Evolutionary conservation across 2,888 invertebrate species (phyloP), one percentile per base, ranked within the genome.

Genomic region (Hypsopygia costalis): DNA sequence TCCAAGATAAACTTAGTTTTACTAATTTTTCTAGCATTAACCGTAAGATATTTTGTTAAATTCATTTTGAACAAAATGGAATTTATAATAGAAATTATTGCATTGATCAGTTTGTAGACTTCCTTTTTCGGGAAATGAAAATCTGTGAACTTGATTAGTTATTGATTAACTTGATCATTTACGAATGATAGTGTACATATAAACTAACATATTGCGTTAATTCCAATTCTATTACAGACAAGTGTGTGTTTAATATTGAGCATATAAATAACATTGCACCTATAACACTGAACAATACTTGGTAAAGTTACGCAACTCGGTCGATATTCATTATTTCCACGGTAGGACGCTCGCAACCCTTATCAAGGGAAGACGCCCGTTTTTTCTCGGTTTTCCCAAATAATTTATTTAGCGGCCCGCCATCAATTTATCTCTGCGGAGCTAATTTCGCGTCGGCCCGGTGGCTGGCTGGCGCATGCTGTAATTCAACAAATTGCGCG

Each of bases 401-500:
- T 88, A 87, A 88, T 88, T 88, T 88, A 88, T 88, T 88, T 87
- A 86, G 86, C 85, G 74, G 81, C 55, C 79, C 68, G 78, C 80
- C 86, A 76, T 86, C 88, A 85, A 88, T 88, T 87, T 87, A 87
- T 87, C 87, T 86, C 83, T 73, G 81, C 74, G 82, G 82, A 85
- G 88, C 88, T 88, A 88, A 88, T 88, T 88, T 87, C 81, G 81
- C 81, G 86, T 80, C 81, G 80, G 85, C 69, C 82, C 82, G 86
- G 86, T 82, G 86, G 86, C 81, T 79, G 82, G 74, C 69, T 80
- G 82, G 86, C 85, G 86, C 85, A 87, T 87, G 87, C 77, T 85
- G 88, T 88, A 88, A 88, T 87, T 88, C 88, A 88, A 85, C 87
- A 87, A 88, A 88, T 88, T 88, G 87, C 88, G 82, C 82, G 85